Evolutionary conservation across 2,797 vertebrate species (phyloP), one percentile per base, ranked within the genome.

Genomic region (Etheostoma perlongum): DNA sequence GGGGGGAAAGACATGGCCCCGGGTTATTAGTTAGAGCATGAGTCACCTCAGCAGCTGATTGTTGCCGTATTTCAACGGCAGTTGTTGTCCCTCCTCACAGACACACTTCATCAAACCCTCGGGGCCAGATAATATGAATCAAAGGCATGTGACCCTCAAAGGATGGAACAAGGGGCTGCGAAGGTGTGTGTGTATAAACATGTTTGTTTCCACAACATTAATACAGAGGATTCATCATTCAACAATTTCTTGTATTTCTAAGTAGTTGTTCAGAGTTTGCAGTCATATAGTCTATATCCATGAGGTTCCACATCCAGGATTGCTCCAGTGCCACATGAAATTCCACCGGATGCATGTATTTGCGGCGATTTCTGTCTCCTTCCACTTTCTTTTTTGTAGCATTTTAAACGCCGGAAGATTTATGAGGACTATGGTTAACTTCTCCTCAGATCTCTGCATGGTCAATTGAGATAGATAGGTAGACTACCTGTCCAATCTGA

Each of bases 71-170:
- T 88, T 78, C 66, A 81, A 66, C 67, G 10, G 2, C 30, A 61
- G 49, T 57, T 55, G 71, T 51, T 76, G 54, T 51, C 69, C 33
- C 46, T 72, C 23, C 49, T 66, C 33, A 72, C 49, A 54, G 36
- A 77, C 61, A 42, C 74, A 80, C 55, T 68, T 83, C 66, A 81
- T 73, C 48, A 25, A 82, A 77, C 55, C 77, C 67, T 82, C 27
- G 6, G 73, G 78, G 71, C 82, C 54, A 82, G 78, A 91, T 70
- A 54, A 82, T 63, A 86, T 66, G 87, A 91, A 85, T 87, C 62
- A 86, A 91, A 91, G 79, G 76, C 85, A 90, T 90, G 86, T 89
- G 88, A 91, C 75, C 66, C 15, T 12, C 57, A 54, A 52, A 15
- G 68, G 68, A 70, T 68, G 33, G 60, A 62, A 61, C 36, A 36